Evolutionary conservation across 2,113 vertebrate genomes (phyloP).

Genomic region (Microcebus griseorufus): DNA sequence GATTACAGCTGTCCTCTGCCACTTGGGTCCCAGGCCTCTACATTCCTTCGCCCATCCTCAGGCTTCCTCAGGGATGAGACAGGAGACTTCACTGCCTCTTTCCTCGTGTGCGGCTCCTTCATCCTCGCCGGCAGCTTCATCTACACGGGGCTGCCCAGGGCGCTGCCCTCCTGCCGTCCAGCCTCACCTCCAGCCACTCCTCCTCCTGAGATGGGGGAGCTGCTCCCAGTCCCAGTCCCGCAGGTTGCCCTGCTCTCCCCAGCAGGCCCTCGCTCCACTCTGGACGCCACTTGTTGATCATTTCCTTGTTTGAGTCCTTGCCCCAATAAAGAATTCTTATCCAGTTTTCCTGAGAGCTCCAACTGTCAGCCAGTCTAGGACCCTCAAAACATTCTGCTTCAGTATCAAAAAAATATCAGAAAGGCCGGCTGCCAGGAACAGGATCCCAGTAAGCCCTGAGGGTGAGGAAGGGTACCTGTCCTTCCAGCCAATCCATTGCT

Average conservation of each 20-base stretch:
- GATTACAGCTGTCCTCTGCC: rapidly evolving
- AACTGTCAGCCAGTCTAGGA: not conserved
- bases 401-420: not conserved
- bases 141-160: conserved; percentile 67
- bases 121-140: conserved; percentile 73
- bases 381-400: not conserved
- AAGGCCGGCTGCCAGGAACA: not conserved
- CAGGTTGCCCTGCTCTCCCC: conserved; percentile 23
- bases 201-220: conserved; percentile 63
- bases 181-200: not conserved
- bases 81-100: conserved; percentile 73
- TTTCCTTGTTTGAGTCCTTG: not conserved
- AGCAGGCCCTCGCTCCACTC: not conserved
- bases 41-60: conserved; percentile 43
- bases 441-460: not conserved
- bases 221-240: conserved; percentile 15
- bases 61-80: conserved; percentile 77
- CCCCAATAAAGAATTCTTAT: conserved; percentile 65
- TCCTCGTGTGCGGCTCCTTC: conserved; percentile 69
- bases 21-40: not conserved
- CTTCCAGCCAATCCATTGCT: not conserved
- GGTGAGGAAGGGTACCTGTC: not conserved
- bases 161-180: conserved; percentile 46
- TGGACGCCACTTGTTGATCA: conserved; percentile 65
- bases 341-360: not conserved